Conservation (phyloP, 2,113 vertebrate species). For the Colius striatus region DNA sequence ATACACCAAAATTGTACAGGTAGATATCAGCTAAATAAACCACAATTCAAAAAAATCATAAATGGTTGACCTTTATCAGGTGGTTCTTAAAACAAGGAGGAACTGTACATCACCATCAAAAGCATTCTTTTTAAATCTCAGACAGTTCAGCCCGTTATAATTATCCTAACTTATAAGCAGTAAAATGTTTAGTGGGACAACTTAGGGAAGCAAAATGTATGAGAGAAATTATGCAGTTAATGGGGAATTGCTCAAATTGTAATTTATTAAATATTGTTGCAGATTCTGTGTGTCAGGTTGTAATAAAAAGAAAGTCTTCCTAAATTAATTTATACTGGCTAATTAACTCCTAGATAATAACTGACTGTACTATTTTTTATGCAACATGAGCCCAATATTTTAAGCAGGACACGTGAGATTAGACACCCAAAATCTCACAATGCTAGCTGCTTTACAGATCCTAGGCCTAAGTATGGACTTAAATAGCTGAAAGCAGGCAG, state of each 20-base stretch:
- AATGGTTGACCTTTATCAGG: neutral
- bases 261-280: constrained; percentile 43
- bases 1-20: neutral
- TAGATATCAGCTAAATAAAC: neutral
- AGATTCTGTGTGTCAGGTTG: constrained; percentile 23
- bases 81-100: neutral
- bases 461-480: neutral
- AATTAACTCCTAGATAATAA: constrained; percentile 36
- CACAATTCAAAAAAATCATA: neutral
- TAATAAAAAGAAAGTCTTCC: constrained; percentile 22
- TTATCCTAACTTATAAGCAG: neutral
- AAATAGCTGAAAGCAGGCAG: neutral
- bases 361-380: neutral
- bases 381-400: neutral
- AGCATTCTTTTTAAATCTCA: neutral
- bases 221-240: constrained; percentile 30
- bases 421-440: neutral
- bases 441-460: neutral
- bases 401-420: neutral
- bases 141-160: neutral
- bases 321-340: constrained; percentile 29
- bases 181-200: constrained; percentile 27
- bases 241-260: neutral
- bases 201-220: neutral
- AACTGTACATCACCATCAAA: neutral